Evolutionary conservation across 2,797 vertebrate species (phyloP).

Genomic region (Limosa lapponica): DNA sequence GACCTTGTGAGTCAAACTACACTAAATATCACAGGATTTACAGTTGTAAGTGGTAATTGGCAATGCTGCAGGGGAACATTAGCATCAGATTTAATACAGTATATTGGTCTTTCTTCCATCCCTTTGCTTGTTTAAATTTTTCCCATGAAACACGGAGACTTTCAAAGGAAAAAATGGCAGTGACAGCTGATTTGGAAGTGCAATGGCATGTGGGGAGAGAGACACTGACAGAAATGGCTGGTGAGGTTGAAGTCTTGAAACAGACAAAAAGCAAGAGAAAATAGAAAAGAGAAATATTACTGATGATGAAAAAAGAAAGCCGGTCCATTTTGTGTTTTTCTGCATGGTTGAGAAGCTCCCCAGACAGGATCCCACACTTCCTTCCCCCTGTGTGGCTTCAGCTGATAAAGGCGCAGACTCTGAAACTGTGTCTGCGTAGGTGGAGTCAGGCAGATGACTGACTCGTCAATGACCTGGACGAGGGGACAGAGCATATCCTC

Average conservation of each 20-base stretch:
- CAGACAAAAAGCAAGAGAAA: not conserved
- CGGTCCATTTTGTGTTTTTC: not conserved
- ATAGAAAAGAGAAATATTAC: not conserved
- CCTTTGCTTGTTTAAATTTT: not conserved
- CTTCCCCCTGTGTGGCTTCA: not conserved
- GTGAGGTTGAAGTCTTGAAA: not conserved
- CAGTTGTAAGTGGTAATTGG: not conserved
- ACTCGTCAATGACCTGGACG: too few relatives aligned
- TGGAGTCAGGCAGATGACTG: not conserved
- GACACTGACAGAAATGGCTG: not conserved
- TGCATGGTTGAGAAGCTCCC: not conserved
- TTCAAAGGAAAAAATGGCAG: not conserved
- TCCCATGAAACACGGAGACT: not conserved
- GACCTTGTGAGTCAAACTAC: not conserved
- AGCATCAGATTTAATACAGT: not conserved
- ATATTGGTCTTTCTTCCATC: not conserved
- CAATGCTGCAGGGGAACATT: not conserved
- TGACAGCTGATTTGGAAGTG: not conserved
- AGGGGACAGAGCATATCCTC: too few relatives aligned
- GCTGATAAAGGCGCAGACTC: not conserved
- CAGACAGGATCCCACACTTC: not conserved
- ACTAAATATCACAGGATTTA: not conserved
- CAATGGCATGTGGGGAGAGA: not conserved
- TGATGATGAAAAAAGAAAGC: not conserved
- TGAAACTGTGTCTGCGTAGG: not conserved